A percentile compares a stretch with the other conserved stretches of the same genome.
phyloP scores from a whole-genome alignment of 2,888 invertebrate genomes.

The Dryobota labecula region DNA sequence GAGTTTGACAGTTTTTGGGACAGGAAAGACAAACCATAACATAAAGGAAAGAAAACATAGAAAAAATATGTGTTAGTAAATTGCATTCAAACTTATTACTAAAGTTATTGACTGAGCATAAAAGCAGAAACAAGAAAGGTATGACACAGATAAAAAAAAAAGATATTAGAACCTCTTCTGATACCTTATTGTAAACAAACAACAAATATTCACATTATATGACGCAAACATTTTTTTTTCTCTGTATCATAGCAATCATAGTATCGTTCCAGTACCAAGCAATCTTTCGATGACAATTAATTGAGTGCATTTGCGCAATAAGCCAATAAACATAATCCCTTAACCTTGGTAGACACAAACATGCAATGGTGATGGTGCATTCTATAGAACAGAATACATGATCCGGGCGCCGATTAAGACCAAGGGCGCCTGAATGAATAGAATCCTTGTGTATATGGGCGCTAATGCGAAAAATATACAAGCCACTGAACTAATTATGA shows the following conservation, averaged over 20 bases:
- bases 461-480: conserved; percentile 50
- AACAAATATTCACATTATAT: conserved; percentile 7
- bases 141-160: conserved; percentile 18
- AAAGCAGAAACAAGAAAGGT: conserved; percentile 28
- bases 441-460: conserved; percentile 23
- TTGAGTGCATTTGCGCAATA: conserved; percentile 19
- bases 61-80: conserved; percentile 79
- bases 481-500: conserved; percentile 48
- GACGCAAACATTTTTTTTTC: background rate
- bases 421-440: conserved; percentile 66
- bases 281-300: conserved; percentile 17
- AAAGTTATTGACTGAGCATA: conserved; percentile 56
- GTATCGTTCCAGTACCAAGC: conserved; percentile 5
- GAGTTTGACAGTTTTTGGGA: background rate
- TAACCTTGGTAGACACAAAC: conserved; percentile 61
- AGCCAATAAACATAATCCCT: conserved; percentile 62
- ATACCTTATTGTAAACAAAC: conserved; percentile 25
- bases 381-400: conserved; percentile 43
- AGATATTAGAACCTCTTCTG: background rate
- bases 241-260: conserved; percentile 32
- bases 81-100: conserved; percentile 47
- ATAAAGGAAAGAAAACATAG: conserved; percentile 70
- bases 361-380: conserved; percentile 39
- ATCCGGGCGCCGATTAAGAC: conserved; percentile 62
- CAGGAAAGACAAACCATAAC: conserved; percentile 74